Base-by-base conservation (phyloP, 2,888 invertebrate genomes). In the Latheticus oryzae region DNA sequence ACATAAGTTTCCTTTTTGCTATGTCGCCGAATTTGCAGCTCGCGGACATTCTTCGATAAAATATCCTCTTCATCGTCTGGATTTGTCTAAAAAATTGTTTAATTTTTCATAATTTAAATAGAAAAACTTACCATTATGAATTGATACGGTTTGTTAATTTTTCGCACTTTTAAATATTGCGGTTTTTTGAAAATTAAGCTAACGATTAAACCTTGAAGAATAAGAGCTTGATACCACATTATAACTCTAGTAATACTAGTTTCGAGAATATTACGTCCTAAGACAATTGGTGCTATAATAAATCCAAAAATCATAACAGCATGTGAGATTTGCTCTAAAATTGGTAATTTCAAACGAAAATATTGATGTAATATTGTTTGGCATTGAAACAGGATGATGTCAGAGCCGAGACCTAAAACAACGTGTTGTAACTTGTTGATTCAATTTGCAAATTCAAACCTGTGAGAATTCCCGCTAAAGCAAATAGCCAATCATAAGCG, bases 291-390 rank as follows among this genome's bases (percentile, higher is more conserved):
- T 1, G 81, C 74, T 0, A 84, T 42, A 54, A 83, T 79, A 71
- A 83, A 83, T 13, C 85, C 85, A 1, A 84, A 64, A 0, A 82
- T 80, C 1, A 82, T 80, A 0, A 82, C 80, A 69, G 82, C 79
- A 60, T 83, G 80, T 3, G 84, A 77, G 15, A 84, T 73, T 42
- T 83, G 78, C 51, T 80, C 82, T 0, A 84, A 80, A 50, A 80
- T 76, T 1, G 80, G 78, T 13, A 84, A 76, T 64, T 84, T 85
- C 17, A 83, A 78, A 60, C 82, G 77, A 69, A 86, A 86, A 74
- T 84, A 85, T 65, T 85, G 85, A 0, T 81, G 80, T 40, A 86
- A 73, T 37, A 85, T 79, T 3, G 84, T 78, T 70, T 85, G 85
- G 12, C 83, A 82, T 71, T 85, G 85, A 33, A 83, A 80, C 9